Evolutionary conservation across 2,888 invertebrate genomes (phyloP), one percentile per base, ranked within the genome.

Genomic region (Ectemnius lituratus): DNA sequence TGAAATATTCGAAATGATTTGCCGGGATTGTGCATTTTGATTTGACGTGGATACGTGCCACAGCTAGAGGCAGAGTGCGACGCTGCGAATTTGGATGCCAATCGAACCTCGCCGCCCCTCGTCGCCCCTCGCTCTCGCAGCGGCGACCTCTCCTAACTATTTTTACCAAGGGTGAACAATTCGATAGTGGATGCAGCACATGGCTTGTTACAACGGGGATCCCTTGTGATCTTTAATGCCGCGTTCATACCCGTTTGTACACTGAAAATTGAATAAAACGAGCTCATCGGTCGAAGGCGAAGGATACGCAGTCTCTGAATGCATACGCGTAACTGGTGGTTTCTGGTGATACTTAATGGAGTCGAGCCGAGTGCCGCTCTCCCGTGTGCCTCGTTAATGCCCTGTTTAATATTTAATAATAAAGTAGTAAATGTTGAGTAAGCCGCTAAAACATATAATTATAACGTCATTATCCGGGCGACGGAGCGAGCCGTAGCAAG

Each of bases 1-100:
- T 89, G 89, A 90, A 90, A 90, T 90, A 89, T 88, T 88, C 88
- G 87, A 87, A 89, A 90, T 90, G 85, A 90, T 90, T 90, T 87
- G 86, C 81, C 85, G 84, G 86, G 85, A 88, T 88, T 88, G 88
- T 87, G 87, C 88, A 89, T 90, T 89, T 88, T 88, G 88, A 89
- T 90, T 88, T 87, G 88, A 87, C 85, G 87, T 86, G 84, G 84
- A 84, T 82, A 80, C 83, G 80, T 79, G 84, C 52, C 52, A 13
- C 52, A 13, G 52, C 52, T 14, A 13, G 52, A 16, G 52, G 5
- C 8, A 13, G 8, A 16, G 52, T 52, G 52, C 16, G 52, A 6
- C 52, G 52, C 16, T 28, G 28, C 16, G 52, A 14, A 52, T 52
- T 14, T 13, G 52, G 16, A 52, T 61, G 49, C 63, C 70, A 49